Evolutionary conservation across 2,797 vertebrate genomes (phyloP).

Genomic region (Lepilemur septentrionalis): DNA sequence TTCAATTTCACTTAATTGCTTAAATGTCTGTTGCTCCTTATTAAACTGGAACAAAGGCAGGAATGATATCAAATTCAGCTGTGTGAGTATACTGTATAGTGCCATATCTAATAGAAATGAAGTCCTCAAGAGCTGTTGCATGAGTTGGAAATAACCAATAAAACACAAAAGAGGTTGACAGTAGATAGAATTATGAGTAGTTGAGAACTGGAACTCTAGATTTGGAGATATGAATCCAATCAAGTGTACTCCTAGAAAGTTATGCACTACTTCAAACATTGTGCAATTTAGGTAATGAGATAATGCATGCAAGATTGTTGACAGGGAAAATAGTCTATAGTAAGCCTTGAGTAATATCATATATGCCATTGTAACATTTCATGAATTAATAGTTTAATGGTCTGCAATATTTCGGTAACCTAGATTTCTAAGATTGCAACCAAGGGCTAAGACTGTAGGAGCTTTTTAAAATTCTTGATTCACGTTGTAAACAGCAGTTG

Average conservation of each 20-base stretch:
- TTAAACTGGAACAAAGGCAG: background rate
- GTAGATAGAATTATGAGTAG: background rate
- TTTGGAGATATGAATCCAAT: background rate
- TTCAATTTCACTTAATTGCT: background rate
- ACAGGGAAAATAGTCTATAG: background rate
- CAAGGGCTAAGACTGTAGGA: background rate
- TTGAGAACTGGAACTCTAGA: background rate
- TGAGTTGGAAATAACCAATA: background rate
- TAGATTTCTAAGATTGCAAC: background rate
- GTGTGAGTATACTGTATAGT: background rate
- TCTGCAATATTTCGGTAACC: background rate
- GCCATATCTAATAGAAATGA: background rate
- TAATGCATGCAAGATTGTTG: background rate
- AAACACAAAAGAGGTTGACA: background rate
- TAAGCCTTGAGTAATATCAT: background rate
- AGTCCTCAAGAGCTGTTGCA: background rate
- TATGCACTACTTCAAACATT: background rate
- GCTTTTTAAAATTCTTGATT: background rate
- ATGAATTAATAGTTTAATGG: background rate
- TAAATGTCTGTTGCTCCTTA: background rate
- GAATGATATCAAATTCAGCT: background rate
- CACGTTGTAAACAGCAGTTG: background rate
- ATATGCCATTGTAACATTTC: background rate
- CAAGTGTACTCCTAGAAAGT: accelerated
- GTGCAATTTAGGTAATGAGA: background rate